Base-by-base conservation (phyloP, 2,797 vertebrate genomes). In the Potorous gilbertii region DNA sequence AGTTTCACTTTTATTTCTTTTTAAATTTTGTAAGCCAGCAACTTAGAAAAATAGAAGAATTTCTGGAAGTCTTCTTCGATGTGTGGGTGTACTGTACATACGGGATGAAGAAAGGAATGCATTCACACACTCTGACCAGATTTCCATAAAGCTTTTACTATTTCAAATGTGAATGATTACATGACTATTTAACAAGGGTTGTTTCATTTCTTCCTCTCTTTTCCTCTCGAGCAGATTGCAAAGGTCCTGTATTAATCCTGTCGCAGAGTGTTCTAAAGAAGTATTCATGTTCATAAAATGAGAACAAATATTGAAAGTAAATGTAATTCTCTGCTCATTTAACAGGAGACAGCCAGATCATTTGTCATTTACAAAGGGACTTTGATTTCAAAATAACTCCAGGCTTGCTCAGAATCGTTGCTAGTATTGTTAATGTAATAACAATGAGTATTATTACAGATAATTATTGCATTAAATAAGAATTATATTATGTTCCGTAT, bases 91-190 rank as follows among this genome's bases (percentile, higher is more conserved):
- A 55, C 50, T 97, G 56, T 96, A 46, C 0, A 0, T 95, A 91
- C 27, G 93, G 56, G 92, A 94, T 93, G 28, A 94, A 96, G 74
- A 98, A 97, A 97, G 74, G 97, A 98, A 97, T 96, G 91, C 92
- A 92, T 97, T 97, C 59, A 46, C 10, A 95, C 40, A 24, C 87
- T 95, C 95, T 97, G 97, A 94, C 94, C 40, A 24, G 5, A 95
- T 98, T 98, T 97, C 55, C 92, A 94, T 95, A 93, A 92, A 95
- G 55, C 91, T 13, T 90, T 34, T 81, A 59, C 56, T 94, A 87
- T 96, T 97, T 95, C 9, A 96, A 97, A 98, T 96, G 40, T 92
- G 93, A 96, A 91, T 92, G 57, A 92, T 92, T 94, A 94, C 90
- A 94, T 96, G 92, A 27, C 81, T 94, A 28, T 92, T 93, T 93